phyloP scores from a whole-genome alignment of 2,888 invertebrate genomes.

The Chloroclystis v-ata region DNA sequence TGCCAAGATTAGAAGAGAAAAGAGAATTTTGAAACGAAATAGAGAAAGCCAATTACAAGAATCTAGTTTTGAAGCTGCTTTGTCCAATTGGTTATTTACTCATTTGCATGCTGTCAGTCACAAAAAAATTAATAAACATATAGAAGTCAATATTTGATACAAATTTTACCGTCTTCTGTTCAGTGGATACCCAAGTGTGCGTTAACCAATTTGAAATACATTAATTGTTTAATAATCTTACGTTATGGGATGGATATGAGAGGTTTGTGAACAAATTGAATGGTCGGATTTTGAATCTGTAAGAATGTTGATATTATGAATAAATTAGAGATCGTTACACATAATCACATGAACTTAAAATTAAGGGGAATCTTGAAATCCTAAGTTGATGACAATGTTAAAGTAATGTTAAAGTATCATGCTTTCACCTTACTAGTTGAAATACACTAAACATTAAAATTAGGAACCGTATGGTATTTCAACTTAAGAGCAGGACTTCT shows the following conservation, averaged over 20 bases:
- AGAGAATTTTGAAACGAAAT: slow-evolving; percentile 60
- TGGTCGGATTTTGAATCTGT: slow-evolving; percentile 1
- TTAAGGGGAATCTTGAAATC: too few species aligned
- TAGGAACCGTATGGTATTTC: too few species aligned
- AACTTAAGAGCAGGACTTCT: too few species aligned
- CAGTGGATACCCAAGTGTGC: slow-evolving; percentile 69
- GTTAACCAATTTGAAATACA: slow-evolving; percentile 62
- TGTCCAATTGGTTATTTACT: slow-evolving; percentile 50
- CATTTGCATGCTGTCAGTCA: slow-evolving; percentile 74
- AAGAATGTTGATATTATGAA: not conserved
- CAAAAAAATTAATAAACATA: slow-evolving; percentile 58
- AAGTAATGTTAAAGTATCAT: too few species aligned
- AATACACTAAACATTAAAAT: too few species aligned
- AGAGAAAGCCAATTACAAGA: slow-evolving; percentile 67
- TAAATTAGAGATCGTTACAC: too few species aligned
- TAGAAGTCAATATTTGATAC: slow-evolving; percentile 53
- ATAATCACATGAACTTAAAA: too few species aligned
- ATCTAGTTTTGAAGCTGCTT: slow-evolving; percentile 58
- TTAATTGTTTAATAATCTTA: slow-evolving; percentile 37
- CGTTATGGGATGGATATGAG: slow-evolving; percentile 17
- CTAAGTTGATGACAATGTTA: too few species aligned
- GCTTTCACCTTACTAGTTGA: too few species aligned
- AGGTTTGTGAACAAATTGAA: slow-evolving; percentile 21
- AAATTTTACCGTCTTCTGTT: slow-evolving; percentile 76
- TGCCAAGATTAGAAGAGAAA: slow-evolving; percentile 37